phyloP scores from a whole-genome alignment of 2,888 invertebrate genomes.

The Sphinx pinastri region DNA sequence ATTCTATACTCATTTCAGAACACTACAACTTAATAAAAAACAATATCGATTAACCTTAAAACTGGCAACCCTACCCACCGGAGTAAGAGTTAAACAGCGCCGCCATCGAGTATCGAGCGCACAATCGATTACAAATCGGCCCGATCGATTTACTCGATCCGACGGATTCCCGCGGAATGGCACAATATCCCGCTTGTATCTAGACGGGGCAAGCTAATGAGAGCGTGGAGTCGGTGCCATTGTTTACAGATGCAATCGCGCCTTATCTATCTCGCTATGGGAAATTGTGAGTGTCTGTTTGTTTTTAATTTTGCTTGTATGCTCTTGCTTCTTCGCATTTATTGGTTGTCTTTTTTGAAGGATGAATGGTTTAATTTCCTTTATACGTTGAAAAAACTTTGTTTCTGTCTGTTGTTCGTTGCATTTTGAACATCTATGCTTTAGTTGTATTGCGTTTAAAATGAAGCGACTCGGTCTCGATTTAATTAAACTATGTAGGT shows the following conservation, averaged over 20 bases:
- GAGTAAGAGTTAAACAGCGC: slow-evolving; percentile 39
- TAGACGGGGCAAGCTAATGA: slow-evolving; percentile 78
- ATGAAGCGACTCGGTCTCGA: too few species aligned
- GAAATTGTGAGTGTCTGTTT: slow-evolving; percentile 18
- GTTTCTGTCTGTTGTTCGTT: too few species aligned
- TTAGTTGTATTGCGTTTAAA: too few species aligned
- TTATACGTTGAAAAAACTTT: not conserved
- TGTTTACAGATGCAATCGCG: slow-evolving; percentile 75
- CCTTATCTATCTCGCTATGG: slow-evolving; percentile 54
- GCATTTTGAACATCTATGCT: too few species aligned
- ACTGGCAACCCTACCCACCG: slow-evolving; percentile 6
- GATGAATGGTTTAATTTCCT: slow-evolving; percentile 13
- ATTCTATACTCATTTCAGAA: too few species aligned
- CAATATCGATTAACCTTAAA: not conserved
- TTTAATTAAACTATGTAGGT: too few species aligned
- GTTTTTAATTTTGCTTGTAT: slow-evolving; percentile 13
- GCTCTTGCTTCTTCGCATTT: not conserved
- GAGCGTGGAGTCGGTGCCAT: slow-evolving; percentile 77
- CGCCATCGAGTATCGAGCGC: slow-evolving; percentile 42
- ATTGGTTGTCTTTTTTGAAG: slow-evolving; percentile 1
- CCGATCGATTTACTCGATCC: slow-evolving; percentile 66
- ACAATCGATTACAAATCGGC: slow-evolving; percentile 69
- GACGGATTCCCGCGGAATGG: slow-evolving; percentile 70
- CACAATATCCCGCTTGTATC: slow-evolving; percentile 66
- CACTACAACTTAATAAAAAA: not conserved